Base-by-base conservation (phyloP, 2,113 vertebrate genomes). In the Butorides virescens region DNA sequence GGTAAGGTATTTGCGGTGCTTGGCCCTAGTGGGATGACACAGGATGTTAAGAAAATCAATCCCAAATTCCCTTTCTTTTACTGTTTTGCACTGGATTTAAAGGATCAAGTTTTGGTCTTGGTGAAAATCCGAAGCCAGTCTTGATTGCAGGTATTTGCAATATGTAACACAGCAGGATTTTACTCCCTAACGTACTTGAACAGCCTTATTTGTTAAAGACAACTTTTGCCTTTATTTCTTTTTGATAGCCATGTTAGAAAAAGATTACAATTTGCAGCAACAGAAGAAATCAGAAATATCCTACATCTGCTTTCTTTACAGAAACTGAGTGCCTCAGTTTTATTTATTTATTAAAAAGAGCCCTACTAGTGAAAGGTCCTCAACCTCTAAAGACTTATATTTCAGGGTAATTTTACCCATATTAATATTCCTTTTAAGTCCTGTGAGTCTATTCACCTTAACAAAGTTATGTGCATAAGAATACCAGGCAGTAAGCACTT, bases 381-480 rank as follows among this genome's bases (percentile, higher is more conserved):
- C 14, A 75, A 12, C 46, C 32, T 77, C 63, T 49, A 36, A 86
- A 77, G 36, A 37, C 30, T 55, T 85, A 3, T 0, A 59, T 87
- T 90, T 93, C 1, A 0, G 15, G 9, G 32, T 89, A 75, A 75
- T 95, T 91, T 85, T 87, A 59, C 44, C 23, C 50, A 52, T 16
- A 87, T 91, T 92, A 92, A 65, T 91, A 95, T 75, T 94, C 65
- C 42, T 93, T 91, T 93, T 67, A 95, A 89, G 80, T 95, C 44
- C 61, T 90, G 16, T 56, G 36, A 94, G 56, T 85, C 70, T 89
- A 75, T 61, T 87, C 74, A 92, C 56, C 61, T 63, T 92, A 77
- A 67, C 23, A 76, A 68, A 84, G 56, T 56, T 71, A 94, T 44
- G 9, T 36, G 49, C 47, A 19, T 92, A 92, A 89, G 65, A 96